These are phyloP conservation scores for Drosophila borborema DNA, from an alignment of 2,888 invertebrate genomes.

Conservation along the genomic window DNA sequence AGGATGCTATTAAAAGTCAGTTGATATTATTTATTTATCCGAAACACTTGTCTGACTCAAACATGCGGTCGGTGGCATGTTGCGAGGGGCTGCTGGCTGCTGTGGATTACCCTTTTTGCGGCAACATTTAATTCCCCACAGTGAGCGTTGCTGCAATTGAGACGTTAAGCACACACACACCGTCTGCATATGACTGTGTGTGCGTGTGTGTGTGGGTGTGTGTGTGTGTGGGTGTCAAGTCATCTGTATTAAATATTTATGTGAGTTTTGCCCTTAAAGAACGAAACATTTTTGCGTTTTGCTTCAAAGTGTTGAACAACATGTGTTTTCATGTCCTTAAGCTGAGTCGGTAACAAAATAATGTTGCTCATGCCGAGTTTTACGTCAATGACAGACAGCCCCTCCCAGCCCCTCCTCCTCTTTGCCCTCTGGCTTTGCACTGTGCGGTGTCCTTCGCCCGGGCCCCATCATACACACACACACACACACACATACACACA, in stretches of 20 bases:
- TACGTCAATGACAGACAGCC: conserved; percentile 51
- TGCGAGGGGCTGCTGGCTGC: neutral
- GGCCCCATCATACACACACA: conserved; percentile 27
- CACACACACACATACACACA: neutral
- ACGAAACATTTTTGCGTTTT: conserved; percentile 34
- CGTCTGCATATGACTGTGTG: neutral
- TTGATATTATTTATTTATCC: conserved; percentile 46
- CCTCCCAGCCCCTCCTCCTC: too few relatives aligned
- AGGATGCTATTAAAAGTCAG: conserved; percentile 11
- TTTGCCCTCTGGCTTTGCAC: neutral
- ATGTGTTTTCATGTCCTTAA: conserved; percentile 67
- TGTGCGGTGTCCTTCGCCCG: conserved; percentile 4
- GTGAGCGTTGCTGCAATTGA: conserved; percentile 8
- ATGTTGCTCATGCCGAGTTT: conserved; percentile 56
- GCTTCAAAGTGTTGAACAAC: conserved; percentile 49
- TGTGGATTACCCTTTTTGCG: conserved; percentile 10
- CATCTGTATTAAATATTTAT: conserved; percentile 47
- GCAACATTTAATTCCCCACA: conserved; percentile 22
- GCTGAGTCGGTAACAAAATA: conserved; percentile 57
- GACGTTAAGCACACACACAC: conserved; percentile 5
- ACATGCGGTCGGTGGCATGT: conserved; percentile 2
- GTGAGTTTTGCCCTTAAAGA: conserved; percentile 25
- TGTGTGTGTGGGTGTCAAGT: conserved; percentile 18
- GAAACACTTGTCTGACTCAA: conserved; percentile 26
- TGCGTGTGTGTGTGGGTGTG: conserved; percentile 4